These are phyloP conservation scores for Dendroctonus ponderosae DNA, from an alignment of 1,140 invertebrate genomes.

Conservation along the genomic window DNA sequence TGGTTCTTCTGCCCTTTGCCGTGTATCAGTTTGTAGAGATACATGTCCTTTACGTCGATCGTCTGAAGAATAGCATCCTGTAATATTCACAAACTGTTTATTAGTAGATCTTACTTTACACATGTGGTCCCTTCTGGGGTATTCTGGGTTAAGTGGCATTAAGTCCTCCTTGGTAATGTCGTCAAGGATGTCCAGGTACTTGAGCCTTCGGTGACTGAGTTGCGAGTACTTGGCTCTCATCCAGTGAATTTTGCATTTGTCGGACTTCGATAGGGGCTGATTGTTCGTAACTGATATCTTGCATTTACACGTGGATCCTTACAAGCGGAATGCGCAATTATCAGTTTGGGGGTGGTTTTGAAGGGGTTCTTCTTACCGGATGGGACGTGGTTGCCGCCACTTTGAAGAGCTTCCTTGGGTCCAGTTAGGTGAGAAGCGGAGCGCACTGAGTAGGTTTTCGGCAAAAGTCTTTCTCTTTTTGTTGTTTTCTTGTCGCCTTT, in stretches of 20 bases:
- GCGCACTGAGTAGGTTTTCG: neutral
- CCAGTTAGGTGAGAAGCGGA: neutral
- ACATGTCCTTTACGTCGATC: constrained; percentile 7
- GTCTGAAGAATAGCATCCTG: neutral
- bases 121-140: constrained; percentile 41
- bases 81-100: neutral
- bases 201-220: constrained; percentile 22
- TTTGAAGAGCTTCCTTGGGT: neutral
- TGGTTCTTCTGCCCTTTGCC: constrained; percentile 19
- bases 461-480: neutral
- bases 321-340: neutral
- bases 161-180: constrained; percentile 45
- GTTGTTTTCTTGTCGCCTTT: neutral
- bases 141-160: constrained; percentile 45
- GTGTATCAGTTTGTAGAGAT: constrained; percentile 27
- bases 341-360: neutral
- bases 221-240: constrained; percentile 27
- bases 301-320: constrained; percentile 6
- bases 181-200: constrained; percentile 43
- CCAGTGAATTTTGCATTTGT: constrained; percentile 25
- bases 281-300: constrained; percentile 21
- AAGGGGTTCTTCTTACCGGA: neutral
- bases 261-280: constrained; percentile 8
- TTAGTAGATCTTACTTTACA: constrained; percentile 2
- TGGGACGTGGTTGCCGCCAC: neutral